Conservation (phyloP, 2,888 invertebrate genomes). For the Rhaphigaster nebulosa region DNA sequence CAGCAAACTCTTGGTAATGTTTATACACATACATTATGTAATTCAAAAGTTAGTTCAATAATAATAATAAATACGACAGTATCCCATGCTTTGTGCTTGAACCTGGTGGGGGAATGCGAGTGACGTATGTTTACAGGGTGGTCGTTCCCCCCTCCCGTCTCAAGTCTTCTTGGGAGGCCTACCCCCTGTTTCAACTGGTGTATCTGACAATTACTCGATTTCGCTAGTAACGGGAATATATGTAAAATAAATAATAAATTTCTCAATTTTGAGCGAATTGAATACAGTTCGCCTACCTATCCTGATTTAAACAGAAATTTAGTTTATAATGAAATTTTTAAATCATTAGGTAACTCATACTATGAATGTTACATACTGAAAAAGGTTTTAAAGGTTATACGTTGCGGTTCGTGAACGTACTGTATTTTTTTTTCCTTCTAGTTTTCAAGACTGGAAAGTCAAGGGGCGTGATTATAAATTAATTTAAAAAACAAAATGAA, state of each 20-base stretch:
- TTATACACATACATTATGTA: background rate
- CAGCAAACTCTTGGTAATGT: background rate
- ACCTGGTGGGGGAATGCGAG: conserved; percentile 10
- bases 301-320: too few relatives aligned
- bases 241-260: background rate
- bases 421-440: too few relatives aligned
- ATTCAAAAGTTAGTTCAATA: conserved; percentile 2
- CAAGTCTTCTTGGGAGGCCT: conserved; percentile 17
- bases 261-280: background rate
- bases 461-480: too few relatives aligned
- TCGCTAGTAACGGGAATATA: background rate
- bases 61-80: conserved; percentile 2
- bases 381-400: too few relatives aligned
- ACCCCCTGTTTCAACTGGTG: background rate
- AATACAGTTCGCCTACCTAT: background rate
- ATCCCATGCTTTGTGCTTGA: background rate
- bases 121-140: conserved; percentile 47
- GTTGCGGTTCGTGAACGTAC: too few relatives aligned
- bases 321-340: too few relatives aligned
- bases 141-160: background rate
- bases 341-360: too few relatives aligned
- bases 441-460: too few relatives aligned
- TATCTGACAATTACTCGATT: background rate
- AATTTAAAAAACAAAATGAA: too few relatives aligned
- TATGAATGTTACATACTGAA: too few relatives aligned